phyloP scores from a whole-genome alignment of 2,888 invertebrate species.

The Amiota mariae region DNA sequence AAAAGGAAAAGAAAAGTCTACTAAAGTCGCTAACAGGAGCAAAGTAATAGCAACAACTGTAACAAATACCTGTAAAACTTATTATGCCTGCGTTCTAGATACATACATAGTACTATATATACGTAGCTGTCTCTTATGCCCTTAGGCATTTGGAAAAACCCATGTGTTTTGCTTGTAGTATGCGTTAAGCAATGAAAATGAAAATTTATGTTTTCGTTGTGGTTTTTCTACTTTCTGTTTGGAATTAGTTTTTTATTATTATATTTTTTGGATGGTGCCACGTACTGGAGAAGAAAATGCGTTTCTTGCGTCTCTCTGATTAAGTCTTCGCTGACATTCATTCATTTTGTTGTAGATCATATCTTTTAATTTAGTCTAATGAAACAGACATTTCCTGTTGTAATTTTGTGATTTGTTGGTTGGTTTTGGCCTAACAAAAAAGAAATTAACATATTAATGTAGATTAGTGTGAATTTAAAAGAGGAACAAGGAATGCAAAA shows the following conservation, averaged over 20 bases:
- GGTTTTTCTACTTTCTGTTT: too few species aligned
- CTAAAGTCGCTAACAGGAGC: slow-evolving; percentile 28
- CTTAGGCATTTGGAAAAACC: neutral
- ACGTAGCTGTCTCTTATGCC: slow-evolving; percentile 12
- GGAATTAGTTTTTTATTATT: too few species aligned
- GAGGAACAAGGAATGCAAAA: too few species aligned
- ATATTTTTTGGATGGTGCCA: too few species aligned
- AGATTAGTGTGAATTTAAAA: neutral
- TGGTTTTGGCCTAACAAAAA: neutral
- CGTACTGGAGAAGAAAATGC: slow-evolving; percentile 10
- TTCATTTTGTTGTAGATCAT: slow-evolving; percentile 12
- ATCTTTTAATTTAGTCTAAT: slow-evolving; percentile 19
- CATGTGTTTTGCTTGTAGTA: slow-evolving; percentile 36
- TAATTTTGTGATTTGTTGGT: slow-evolving; percentile 10
- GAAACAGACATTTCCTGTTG: slow-evolving; percentile 7
- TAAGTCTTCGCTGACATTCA: slow-evolving; percentile 12
- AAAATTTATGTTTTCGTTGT: slow-evolving; percentile 56
- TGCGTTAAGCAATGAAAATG: slow-evolving; percentile 65
- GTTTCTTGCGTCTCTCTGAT: slow-evolving; percentile 20
- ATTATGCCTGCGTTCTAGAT: slow-evolving; percentile 34
- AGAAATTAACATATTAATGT: slow-evolving; percentile 3
- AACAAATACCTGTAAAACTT: slow-evolving; percentile 33
- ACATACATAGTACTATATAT: slow-evolving; percentile 28
- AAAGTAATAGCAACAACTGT: slow-evolving; percentile 55
- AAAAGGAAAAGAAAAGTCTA: neutral